Evolutionary conservation across 1,140 invertebrate genomes (phyloP).

Genomic region (Drosophila repleta): DNA sequence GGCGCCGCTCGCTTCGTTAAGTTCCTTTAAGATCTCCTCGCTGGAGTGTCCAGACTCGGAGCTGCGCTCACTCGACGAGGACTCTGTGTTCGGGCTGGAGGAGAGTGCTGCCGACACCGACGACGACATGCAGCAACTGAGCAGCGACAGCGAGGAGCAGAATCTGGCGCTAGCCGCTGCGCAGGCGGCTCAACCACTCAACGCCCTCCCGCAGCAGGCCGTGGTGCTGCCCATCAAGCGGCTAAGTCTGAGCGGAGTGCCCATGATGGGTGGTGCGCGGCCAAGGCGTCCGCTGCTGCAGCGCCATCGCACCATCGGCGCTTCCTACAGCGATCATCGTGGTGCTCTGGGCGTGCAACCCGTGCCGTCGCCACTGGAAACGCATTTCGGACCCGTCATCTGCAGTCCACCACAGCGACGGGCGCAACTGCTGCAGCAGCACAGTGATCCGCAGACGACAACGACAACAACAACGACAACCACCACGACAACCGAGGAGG

Average conservation of each 20-base stretch:
- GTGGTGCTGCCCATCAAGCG: conserved; percentile 52
- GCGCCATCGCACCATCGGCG: conserved; percentile 74
- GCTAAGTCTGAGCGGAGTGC: conserved; percentile 57
- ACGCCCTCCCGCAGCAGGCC: not conserved
- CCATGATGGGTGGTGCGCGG: conserved; percentile 43
- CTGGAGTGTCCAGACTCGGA: conserved; percentile 88
- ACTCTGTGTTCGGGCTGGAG: conserved; percentile 89
- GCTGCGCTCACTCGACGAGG: conserved; percentile 87
- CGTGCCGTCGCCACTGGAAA: conserved; percentile 61
- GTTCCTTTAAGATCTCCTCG: conserved; percentile 89
- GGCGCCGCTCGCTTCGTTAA: conserved; percentile 91
- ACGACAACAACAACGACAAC: conserved; percentile 76
- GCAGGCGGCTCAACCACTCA: conserved; percentile 21
- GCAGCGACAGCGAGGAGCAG: conserved; percentile 89
- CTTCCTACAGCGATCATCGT: conserved; percentile 60
- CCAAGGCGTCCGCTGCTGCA: conserved; percentile 66
- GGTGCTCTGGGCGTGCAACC: conserved; percentile 39
- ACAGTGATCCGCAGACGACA: conserved; percentile 80
- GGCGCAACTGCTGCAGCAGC: conserved; percentile 73
- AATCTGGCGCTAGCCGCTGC: conserved; percentile 14
- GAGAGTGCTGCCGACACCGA: conserved; percentile 87
- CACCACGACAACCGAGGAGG: conserved; percentile 75
- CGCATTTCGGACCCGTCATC: conserved; percentile 70
- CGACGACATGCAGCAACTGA: conserved; percentile 91
- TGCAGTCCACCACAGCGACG: conserved; percentile 64